Conservation (phyloP, 1,140 invertebrate species). For the Megathymus violae region DNA sequence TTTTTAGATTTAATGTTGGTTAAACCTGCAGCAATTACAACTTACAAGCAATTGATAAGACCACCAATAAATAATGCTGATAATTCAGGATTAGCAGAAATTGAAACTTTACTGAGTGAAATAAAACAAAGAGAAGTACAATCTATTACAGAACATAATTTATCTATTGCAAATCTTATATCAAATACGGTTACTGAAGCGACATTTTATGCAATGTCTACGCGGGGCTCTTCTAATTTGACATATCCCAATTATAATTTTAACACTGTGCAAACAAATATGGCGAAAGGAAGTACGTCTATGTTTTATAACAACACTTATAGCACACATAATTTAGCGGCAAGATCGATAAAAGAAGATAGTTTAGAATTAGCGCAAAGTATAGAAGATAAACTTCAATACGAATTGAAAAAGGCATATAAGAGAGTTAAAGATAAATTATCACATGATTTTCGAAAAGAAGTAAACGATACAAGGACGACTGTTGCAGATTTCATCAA, state of each 20-base stretch:
- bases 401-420: conserved; percentile 55
- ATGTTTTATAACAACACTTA: background rate
- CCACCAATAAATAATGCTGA: conserved; percentile 27
- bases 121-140: conserved; percentile 58
- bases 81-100: conserved; percentile 45
- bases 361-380: conserved; percentile 43
- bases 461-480: conserved; percentile 41
- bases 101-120: conserved; percentile 56
- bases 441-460: conserved; percentile 45
- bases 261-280: background rate
- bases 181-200: conserved; percentile 54
- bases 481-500: conserved; percentile 36
- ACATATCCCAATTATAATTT: conserved; percentile 26
- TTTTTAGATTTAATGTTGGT: conserved; percentile 3
- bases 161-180: conserved; percentile 49
- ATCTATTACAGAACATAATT: conserved; percentile 48
- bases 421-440: conserved; percentile 57
- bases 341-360: conserved; percentile 51
- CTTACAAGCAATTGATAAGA: conserved; percentile 5
- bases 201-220: conserved; percentile 42
- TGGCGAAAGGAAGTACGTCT: conserved; percentile 18
- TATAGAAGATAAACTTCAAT: conserved; percentile 52
- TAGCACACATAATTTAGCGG: conserved; percentile 27
- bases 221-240: conserved; percentile 20
- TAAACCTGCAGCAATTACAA: conserved; percentile 3